Evolutionary conservation across 2,113 vertebrate species (phyloP), one percentile per base, ranked within the genome.

Genomic region (Columba janthina): DNA sequence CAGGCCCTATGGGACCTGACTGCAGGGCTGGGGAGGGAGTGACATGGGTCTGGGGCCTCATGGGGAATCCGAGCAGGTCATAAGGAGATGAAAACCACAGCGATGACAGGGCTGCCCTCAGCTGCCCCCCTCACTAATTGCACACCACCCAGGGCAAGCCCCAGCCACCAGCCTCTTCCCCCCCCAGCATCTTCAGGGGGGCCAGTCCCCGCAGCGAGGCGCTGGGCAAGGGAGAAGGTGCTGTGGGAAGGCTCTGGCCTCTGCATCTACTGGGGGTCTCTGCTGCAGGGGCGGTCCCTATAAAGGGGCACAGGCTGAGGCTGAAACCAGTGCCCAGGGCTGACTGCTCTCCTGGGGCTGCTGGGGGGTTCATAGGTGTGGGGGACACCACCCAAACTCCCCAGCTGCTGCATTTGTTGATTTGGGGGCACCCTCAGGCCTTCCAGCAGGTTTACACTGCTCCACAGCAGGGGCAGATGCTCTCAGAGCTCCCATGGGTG

Each of bases 201-300:
- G 28, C n/a, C 42, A 28, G 34, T n/a, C 0, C 14, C 24, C 19
- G 4, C 32, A 44, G 60, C 31, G 46, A 25, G 44, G 69, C 15
- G 17, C 25, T 28, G 44, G 53, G 29, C 7, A 26, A 21, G 12
- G 13, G 11, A 48, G 13, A 10, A 20, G 7, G 19, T 24, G 50
- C 69, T 9, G 1, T 3, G 2, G 53, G 44, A 44, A 42, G 54
- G 19, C 3, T 80, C 58, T 18, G 10, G 32, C 16, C 81, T 97
- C 36, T 97, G 98, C 89, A 95, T 89, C 58, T 98, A 96, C 76
- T 88, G 95, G 21, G 14, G 32, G 9, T 8, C 31, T 66, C 40
- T 31, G 21, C 32, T 62, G 56, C 1, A 5, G 9, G 11, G 25
- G 18, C 4, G 26, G 21, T 16, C 42, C 11, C 17, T 50, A 34